These are phyloP conservation scores for Mugil cephalus DNA, from an alignment of 2,113 vertebrate genomes.

Conservation along the genomic window DNA sequence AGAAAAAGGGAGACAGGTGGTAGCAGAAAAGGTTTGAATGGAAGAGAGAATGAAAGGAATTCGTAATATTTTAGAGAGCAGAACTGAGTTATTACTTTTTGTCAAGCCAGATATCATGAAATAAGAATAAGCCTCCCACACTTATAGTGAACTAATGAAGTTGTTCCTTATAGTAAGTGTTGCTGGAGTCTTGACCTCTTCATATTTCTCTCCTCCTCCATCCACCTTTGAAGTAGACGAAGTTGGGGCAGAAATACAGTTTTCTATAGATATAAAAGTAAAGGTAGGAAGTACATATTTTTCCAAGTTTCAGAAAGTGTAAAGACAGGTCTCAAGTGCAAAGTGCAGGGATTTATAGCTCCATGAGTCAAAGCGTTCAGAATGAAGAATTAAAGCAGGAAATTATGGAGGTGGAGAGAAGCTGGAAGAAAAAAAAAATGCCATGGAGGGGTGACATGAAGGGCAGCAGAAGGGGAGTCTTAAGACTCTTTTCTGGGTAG, in stretches of 20 bases:
- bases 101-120: neutral
- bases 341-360: neutral
- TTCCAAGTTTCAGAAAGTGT: neutral
- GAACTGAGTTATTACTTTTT: neutral
- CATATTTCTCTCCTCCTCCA: too few relatives aligned
- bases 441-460: neutral
- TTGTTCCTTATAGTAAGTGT: too few relatives aligned
- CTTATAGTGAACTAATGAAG: too few relatives aligned
- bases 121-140: neutral
- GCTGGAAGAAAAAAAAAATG: neutral
- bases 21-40: neutral
- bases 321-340: neutral
- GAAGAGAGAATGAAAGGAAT: neutral
- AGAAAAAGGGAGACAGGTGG: neutral
- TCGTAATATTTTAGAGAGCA: neutral
- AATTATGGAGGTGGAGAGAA: neutral
- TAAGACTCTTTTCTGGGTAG: slow-evolving; percentile 21
- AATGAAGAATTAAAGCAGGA: neutral
- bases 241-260: too few relatives aligned
- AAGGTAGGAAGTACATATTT: neutral
- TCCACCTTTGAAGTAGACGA: too few relatives aligned
- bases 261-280: too few relatives aligned
- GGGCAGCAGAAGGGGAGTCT: neutral
- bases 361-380: neutral
- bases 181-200: too few relatives aligned